Conservation (phyloP, 2,113 vertebrate genomes). For the Tachysurus fulvidraco region DNA sequence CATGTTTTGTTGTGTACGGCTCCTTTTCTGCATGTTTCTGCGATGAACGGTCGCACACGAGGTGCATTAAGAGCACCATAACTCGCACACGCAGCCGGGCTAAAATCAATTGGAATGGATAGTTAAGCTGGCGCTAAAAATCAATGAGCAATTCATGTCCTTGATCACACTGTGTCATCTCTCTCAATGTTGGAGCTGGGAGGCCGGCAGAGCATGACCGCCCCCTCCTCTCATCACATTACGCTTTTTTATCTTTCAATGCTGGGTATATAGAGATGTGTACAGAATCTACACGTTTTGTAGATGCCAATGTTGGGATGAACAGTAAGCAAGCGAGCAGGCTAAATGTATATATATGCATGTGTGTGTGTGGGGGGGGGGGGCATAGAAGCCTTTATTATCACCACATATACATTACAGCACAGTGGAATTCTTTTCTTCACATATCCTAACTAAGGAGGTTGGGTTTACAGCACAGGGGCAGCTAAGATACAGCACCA, state of each 20-base stretch:
- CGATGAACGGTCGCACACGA: constrained; percentile 73
- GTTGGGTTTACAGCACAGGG: no score
- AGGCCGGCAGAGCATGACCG: constrained; percentile 60
- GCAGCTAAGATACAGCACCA: no score
- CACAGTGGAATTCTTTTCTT: no score
- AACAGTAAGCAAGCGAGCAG: no score
- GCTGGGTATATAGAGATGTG: constrained; percentile 27
- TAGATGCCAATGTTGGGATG: no score
- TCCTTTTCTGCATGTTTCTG: constrained; percentile 56
- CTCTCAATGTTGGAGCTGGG: constrained; percentile 73
- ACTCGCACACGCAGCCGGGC: constrained; percentile 76
- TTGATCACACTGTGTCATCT: constrained; percentile 80
- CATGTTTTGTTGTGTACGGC: constrained; percentile 50
- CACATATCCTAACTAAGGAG: no score
- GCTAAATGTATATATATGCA: no score
- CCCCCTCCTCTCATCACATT: constrained; percentile 45
- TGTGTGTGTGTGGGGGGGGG: no score
- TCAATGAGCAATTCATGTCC: constrained; percentile 84
- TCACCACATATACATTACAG: no score
- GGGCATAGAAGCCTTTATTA: no score
- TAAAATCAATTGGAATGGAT: constrained; percentile 82
- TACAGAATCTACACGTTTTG: not conserved
- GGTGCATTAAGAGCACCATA: constrained; percentile 79
- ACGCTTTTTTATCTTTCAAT: constrained; percentile 39
- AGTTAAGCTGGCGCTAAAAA: constrained; percentile 82